These are phyloP conservation scores for Cygnus buccinator DNA, from an alignment of 2,113 vertebrate species.

Conservation along the genomic window DNA sequence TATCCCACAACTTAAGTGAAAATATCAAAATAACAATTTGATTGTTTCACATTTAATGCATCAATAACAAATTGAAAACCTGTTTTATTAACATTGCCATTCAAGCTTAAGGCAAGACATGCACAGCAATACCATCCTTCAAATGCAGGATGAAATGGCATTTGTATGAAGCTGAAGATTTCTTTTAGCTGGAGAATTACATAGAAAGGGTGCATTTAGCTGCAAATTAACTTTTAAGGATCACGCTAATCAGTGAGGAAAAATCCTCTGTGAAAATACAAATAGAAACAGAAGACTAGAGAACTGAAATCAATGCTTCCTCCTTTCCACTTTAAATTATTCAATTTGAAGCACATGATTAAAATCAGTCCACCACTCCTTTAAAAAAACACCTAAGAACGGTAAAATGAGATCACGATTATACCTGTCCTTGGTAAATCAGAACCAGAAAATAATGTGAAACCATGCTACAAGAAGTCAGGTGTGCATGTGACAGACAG, in stretches of 20 bases:
- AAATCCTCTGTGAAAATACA: background rate
- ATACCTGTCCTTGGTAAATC: background rate
- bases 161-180: background rate
- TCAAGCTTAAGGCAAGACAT: background rate
- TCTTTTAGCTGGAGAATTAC: background rate
- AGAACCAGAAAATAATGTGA: background rate
- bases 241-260: background rate
- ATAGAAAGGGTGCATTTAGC: background rate
- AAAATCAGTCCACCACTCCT: background rate
- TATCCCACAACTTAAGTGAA: background rate
- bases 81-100: background rate
- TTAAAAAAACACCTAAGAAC: background rate
- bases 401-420: background rate
- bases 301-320: background rate
- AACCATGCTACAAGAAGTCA: background rate
- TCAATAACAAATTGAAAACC: background rate
- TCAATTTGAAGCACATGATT: background rate
- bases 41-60: background rate
- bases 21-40: background rate
- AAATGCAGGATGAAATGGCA: background rate
- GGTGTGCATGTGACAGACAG: fast-evolving
- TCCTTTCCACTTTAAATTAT: background rate
- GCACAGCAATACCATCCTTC: background rate
- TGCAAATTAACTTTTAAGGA: background rate
- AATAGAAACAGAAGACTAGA: background rate